phyloP scores from a whole-genome alignment of 2,113 vertebrate genomes.

The Salminus brasiliensis region DNA sequence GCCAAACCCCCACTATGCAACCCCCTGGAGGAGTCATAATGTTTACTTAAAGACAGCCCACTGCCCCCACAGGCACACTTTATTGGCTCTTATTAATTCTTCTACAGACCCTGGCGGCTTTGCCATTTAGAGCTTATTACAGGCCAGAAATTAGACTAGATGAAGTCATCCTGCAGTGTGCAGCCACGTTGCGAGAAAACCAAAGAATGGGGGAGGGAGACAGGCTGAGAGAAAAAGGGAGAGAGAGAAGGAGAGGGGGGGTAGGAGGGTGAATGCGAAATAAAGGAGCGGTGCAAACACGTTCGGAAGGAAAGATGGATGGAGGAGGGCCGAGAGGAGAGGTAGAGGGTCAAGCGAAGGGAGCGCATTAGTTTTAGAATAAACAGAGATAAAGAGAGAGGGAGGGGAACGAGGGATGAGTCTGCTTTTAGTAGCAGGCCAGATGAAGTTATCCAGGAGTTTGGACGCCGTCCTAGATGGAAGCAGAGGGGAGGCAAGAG shows the following conservation, averaged over 20 bases:
- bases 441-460: constrained; percentile 31
- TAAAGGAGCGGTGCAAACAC: constrained; percentile 40
- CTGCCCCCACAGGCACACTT: constrained; percentile 69
- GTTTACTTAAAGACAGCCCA: constrained; percentile 73
- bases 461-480: background rate
- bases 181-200: constrained; percentile 54
- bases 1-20: constrained; percentile 30
- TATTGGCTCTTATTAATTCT: constrained; percentile 76
- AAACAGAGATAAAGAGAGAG: constrained; percentile 50
- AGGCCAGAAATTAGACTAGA: constrained; percentile 72
- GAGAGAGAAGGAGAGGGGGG: constrained; percentile 53
- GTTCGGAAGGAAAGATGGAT: constrained; percentile 41
- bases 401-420: constrained; percentile 41
- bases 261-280: constrained; percentile 58
- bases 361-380: constrained; percentile 47
- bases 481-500: background rate
- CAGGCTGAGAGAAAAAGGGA: constrained; percentile 43
- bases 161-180: constrained; percentile 70
- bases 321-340: constrained; percentile 11
- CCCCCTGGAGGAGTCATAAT: constrained; percentile 72
- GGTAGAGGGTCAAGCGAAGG: constrained; percentile 53
- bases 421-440: background rate
- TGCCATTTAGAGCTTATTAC: constrained; percentile 77
- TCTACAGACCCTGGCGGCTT: constrained; percentile 66
- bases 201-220: constrained; percentile 39